Evolutionary conservation across 2,113 vertebrate genomes (phyloP).

Genomic region (Solea senegalensis): DNA sequence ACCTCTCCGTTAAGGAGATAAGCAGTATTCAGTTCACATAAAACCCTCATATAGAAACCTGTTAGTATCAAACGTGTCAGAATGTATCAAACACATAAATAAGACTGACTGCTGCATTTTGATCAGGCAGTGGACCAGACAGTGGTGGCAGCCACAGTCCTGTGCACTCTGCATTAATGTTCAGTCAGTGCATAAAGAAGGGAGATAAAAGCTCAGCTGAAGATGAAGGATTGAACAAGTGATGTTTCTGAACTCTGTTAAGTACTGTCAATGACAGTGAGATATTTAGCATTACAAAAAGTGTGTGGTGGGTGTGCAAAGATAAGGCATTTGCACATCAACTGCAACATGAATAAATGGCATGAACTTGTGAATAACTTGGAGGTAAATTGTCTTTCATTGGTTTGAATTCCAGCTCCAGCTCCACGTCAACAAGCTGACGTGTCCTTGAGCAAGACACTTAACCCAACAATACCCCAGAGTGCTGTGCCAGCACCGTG

Average conservation of each 20-base stretch:
- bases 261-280: neutral
- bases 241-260: slow-evolving; percentile 47
- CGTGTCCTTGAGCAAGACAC: too few species aligned
- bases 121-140: slow-evolving; percentile 54
- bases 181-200: slow-evolving; percentile 49
- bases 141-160: slow-evolving; percentile 27
- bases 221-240: slow-evolving; percentile 59
- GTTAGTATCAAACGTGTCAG: neutral
- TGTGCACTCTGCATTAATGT: slow-evolving; percentile 52
- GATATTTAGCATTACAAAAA: neutral
- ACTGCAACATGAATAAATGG: too few species aligned
- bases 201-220: slow-evolving; percentile 60
- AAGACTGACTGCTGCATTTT: slow-evolving; percentile 62
- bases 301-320: neutral
- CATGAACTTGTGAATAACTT: too few species aligned
- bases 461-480: too few species aligned
- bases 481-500: too few species aligned
- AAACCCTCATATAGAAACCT: slow-evolving; percentile 34
- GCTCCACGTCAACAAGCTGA: too few species aligned
- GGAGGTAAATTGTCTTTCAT: too few species aligned
- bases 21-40: slow-evolving; percentile 45
- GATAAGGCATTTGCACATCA: too few species aligned
- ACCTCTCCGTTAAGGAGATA: slow-evolving; percentile 1
- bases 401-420: too few species aligned
- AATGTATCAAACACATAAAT: slow-evolving; percentile 54